Evolutionary conservation across 2,888 invertebrate genomes (phyloP), one percentile per base, ranked within the genome.

Genomic region (Dione vanillae): DNA sequence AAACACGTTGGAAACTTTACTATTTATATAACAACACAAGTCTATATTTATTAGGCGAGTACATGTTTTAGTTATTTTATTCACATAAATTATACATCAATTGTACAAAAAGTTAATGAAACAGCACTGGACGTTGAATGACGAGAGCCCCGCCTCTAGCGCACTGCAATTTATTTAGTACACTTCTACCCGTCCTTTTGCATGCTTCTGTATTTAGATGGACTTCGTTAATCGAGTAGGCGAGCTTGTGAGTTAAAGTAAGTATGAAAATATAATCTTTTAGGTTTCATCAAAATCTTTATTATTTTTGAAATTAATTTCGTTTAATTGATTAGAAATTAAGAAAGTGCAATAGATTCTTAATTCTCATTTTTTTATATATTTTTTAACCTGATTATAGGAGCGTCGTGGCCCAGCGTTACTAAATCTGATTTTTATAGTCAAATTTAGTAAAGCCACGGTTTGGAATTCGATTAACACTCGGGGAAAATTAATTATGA

Each of bases 41-140:
- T 1, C 14, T 20, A 43, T 35, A 47, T 40, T 40, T 14, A 11
- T 47, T 11, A 35, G 12, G 27, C 47, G 10, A 47, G n/a, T 62
- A 16, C 7, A 14, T 20, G 9, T 61, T 35, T 7, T 20, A 20
- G 20, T 59, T 68, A 72, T 64, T 69, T 75, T 67, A 67, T 68
- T 73, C 73, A 70, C 65, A 66, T 74, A 75, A 72, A 75, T 74
- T 69, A 73, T 73, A 67, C 70, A 70, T 71, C 64, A 67, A 68
- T 67, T 49, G 62, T 66, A 65, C 83, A 85, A 90, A 91, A 90
- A 89, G 89, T 87, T 90, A 91, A 90, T 91, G 88, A 90, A 88
- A 88, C 82, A 78, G 80, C 79, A 85, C 82, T 82, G 82, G 82
- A 88, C 89, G 82, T 82, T 88, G 89, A 91, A 84, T 87, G 90